Conservation (phyloP, 2,888 invertebrate species). For the Sinopyrophorus schimmeli region DNA sequence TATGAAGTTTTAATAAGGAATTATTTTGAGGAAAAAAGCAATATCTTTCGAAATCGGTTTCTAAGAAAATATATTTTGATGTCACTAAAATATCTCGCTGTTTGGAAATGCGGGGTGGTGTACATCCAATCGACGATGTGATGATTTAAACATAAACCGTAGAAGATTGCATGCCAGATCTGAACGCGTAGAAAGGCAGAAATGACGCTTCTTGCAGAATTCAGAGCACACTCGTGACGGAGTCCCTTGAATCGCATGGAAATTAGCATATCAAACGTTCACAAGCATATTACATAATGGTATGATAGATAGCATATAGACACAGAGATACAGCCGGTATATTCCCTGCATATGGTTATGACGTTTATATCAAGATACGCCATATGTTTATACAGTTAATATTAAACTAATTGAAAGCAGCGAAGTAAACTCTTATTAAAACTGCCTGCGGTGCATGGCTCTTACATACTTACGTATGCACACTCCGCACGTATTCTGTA, state of each 20-base stretch:
- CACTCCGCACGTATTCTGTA: constrained; percentile 3
- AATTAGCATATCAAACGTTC: constrained; percentile 45
- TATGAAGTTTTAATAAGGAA: too few species aligned
- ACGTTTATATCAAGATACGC: constrained; percentile 12
- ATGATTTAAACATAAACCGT: constrained; percentile 22
- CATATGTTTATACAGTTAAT: constrained; percentile 14
- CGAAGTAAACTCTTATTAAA: constrained; percentile 12
- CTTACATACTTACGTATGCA: constrained; percentile 1
- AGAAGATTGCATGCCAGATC: constrained; percentile 16
- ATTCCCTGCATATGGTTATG: constrained; percentile 6
- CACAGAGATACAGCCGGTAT: constrained; percentile 17
- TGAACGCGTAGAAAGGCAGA: constrained; percentile 19
- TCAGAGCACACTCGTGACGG: constrained; percentile 30
- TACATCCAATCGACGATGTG: constrained; percentile 18
- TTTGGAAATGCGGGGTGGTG: constrained; percentile 13
- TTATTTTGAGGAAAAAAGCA: too few species aligned
- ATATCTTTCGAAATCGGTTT: too few species aligned
- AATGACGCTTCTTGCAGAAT: constrained; percentile 24
- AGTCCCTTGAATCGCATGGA: constrained; percentile 40
- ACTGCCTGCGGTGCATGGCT: constrained; percentile 1
- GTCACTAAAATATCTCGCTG: too few species aligned
- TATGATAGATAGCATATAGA: constrained; percentile 35
- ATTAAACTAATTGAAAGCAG: constrained; percentile 15
- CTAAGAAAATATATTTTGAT: too few species aligned
- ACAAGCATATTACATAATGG: constrained; percentile 39